These are phyloP conservation scores for Antheraea pernyi DNA, from an alignment of 1,140 invertebrate species.

Conservation along the genomic window DNA sequence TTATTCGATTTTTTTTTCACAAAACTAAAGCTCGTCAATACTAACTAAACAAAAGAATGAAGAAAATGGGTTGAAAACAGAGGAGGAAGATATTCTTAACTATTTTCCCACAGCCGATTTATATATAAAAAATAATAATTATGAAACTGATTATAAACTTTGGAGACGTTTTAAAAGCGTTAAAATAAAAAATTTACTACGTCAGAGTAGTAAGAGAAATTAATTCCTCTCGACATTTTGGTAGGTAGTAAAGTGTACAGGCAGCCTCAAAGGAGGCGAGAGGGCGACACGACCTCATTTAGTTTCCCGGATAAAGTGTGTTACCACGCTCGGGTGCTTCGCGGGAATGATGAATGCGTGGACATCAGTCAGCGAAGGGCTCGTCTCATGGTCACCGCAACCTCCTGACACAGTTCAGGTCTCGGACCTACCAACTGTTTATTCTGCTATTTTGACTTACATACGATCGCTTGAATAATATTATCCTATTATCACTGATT, in stretches of 20 bases:
- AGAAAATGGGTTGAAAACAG: too few relatives aligned
- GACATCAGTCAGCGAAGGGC: neutral
- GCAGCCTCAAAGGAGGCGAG: neutral
- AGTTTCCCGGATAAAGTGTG: conserved; percentile 5
- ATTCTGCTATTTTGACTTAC: neutral
- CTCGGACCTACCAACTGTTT: neutral
- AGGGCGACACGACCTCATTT: neutral
- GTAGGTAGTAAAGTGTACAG: neutral
- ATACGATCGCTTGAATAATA: neutral
- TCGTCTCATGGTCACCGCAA: neutral
- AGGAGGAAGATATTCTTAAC: too few relatives aligned
- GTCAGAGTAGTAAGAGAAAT: too few relatives aligned
- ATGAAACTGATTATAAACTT: too few relatives aligned
- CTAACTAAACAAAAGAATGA: too few relatives aligned
- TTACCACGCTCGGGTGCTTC: neutral
- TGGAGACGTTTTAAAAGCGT: too few relatives aligned
- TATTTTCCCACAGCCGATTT: too few relatives aligned
- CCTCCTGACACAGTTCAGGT: neutral
- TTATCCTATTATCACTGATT: too few relatives aligned
- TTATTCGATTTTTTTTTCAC: too few relatives aligned
- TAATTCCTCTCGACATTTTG: neutral
- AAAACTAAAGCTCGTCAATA: too few relatives aligned
- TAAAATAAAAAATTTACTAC: too few relatives aligned
- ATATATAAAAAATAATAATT: too few relatives aligned
- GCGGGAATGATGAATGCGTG: neutral